phyloP scores from a whole-genome alignment of 92 coral and sea anemone species.

The Palythoa grandis region DNA sequence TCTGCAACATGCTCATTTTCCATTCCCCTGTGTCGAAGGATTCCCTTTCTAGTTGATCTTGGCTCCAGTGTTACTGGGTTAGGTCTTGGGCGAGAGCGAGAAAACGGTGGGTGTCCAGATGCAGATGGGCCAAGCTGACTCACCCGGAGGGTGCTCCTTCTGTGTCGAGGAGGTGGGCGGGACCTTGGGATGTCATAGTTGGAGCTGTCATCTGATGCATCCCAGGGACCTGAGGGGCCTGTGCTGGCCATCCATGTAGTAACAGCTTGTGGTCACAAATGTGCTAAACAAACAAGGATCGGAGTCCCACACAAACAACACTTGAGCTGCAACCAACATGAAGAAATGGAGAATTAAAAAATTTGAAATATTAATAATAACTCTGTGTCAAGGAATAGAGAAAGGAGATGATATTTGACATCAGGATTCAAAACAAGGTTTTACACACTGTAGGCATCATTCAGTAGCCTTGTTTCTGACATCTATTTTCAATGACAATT shows the following conservation, averaged over 20 bases:
- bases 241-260: slow-evolving; percentile 51
- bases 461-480: too few relatives aligned
- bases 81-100: slow-evolving; percentile 32
- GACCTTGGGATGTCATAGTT: slow-evolving; percentile 64
- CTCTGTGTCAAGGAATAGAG: too few relatives aligned
- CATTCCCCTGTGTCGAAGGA: slow-evolving; percentile 38
- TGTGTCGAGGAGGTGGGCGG: slow-evolving; percentile 63
- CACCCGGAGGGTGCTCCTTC: slow-evolving; percentile 83
- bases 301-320: not conserved
- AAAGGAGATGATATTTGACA: too few relatives aligned
- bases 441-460: too few relatives aligned
- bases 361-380: too few relatives aligned
- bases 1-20: slow-evolving; percentile 76
- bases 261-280: not conserved
- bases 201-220: slow-evolving; percentile 82
- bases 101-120: slow-evolving; percentile 50
- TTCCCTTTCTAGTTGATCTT: slow-evolving; percentile 51
- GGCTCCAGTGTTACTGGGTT: not conserved
- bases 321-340: too few relatives aligned
- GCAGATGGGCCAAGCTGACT: slow-evolving; percentile 74
- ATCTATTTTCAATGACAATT: too few relatives aligned
- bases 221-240: slow-evolving; percentile 88
- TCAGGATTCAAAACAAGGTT: too few relatives aligned
- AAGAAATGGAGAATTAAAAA: not conserved
- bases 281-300: not conserved